A percentile compares a stretch with the other conserved stretches of the same genome.
Evolutionary conservation across 2,797 vertebrate species (phyloP).

Genomic region (Darevskia nairensis): DNA sequence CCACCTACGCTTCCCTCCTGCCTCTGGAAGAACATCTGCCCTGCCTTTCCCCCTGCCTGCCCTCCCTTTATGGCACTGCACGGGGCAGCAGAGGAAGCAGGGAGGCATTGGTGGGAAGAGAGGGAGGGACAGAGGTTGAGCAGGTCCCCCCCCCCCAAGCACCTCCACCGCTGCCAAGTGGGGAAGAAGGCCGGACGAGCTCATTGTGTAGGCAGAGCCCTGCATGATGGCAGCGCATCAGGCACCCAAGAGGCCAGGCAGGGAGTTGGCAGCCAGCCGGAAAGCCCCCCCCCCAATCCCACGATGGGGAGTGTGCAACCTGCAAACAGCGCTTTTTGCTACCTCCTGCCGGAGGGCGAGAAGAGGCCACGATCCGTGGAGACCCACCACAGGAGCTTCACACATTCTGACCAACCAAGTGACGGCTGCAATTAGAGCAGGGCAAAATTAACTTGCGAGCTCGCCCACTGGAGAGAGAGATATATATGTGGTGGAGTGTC

Average conservation of each 20-base stretch:
- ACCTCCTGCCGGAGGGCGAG: not conserved
- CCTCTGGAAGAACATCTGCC: no score
- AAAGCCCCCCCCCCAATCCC: no score
- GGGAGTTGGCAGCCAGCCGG: no score
- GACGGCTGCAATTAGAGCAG: no score
- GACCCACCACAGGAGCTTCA: not conserved
- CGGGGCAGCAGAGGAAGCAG: fast-evolving
- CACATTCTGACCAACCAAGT: not conserved
- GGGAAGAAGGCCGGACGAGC: not conserved
- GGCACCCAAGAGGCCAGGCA: fast-evolving
- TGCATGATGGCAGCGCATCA: not conserved
- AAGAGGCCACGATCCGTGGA: not conserved
- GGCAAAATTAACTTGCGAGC: not conserved
- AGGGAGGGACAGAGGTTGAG: no score
- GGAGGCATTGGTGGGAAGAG: no score
- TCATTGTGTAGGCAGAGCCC: no score
- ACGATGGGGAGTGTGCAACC: fast-evolving
- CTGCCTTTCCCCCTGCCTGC: not conserved
- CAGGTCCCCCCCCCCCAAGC: no score
- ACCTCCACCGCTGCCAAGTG: not conserved
- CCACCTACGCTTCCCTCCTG: not conserved
- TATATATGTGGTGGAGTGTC: not conserved
- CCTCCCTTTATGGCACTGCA: not conserved
- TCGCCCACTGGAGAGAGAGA: not conserved
- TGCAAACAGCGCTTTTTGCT: not conserved